Evolutionary conservation across 1,140 invertebrate genomes (phyloP).

Genomic region (Rhopalosiphum padi): DNA sequence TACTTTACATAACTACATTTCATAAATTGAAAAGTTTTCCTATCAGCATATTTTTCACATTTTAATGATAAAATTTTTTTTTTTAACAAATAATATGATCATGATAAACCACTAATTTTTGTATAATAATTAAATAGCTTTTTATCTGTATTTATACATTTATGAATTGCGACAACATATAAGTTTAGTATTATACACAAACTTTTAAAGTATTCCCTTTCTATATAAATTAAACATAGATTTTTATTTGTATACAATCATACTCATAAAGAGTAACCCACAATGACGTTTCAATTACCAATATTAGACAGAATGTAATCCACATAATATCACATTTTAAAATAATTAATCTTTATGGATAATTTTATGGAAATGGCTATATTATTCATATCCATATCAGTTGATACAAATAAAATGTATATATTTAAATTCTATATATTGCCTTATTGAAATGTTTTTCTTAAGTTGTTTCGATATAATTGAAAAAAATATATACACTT

Average conservation of each 20-base stretch:
- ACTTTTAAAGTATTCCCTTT: neutral
- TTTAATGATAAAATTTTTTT: neutral
- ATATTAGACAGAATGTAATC: neutral
- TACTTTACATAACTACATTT: no score
- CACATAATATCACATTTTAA: neutral
- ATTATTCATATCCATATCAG: neutral
- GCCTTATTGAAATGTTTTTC: neutral
- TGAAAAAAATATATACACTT: neutral
- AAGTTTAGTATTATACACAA: neutral
- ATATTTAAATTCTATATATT: neutral
- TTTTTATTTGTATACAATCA: neutral
- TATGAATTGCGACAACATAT: neutral
- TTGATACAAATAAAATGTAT: neutral
- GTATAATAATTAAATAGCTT: neutral
- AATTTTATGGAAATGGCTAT: neutral
- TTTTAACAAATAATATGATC: neutral
- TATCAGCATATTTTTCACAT: neutral
- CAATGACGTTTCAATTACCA: neutral
- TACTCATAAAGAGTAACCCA: neutral
- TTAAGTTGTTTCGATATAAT: neutral
- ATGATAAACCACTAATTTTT: neutral
- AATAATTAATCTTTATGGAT: neutral
- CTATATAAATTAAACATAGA: neutral
- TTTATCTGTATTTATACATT: neutral
- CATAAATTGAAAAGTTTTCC: no score